These are phyloP conservation scores for Phaenicophaeus curvirostris DNA, from an alignment of 2,797 vertebrate genomes.

Conservation along the genomic window DNA sequence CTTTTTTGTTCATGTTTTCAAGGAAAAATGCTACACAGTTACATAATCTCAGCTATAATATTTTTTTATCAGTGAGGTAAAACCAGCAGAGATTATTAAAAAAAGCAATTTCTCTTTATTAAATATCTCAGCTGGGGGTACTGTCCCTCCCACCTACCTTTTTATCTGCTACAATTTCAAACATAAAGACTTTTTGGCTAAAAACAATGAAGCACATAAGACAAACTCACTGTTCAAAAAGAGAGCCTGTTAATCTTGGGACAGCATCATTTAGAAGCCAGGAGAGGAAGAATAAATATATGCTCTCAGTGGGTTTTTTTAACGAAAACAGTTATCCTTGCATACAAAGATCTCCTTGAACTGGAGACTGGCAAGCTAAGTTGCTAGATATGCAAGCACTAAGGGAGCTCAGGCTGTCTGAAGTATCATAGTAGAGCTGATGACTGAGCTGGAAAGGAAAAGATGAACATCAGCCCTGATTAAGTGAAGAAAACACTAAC, in stretches of 20 bases:
- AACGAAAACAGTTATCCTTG: neutral
- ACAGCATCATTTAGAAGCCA: neutral
- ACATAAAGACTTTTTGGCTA: neutral
- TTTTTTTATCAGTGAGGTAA: neutral
- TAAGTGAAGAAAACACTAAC: neutral
- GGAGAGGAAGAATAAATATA: neutral
- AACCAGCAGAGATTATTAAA: neutral
- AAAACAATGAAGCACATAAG: neutral
- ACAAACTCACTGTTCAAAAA: neutral
- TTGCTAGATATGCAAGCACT: neutral
- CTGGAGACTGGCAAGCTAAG: neutral
- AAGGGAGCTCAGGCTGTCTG: neutral
- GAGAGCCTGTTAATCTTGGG: neutral
- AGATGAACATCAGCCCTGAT: accelerated
- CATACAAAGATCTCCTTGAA: neutral
- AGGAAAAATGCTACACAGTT: neutral
- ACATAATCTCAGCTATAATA: neutral
- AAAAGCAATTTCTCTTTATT: neutral
- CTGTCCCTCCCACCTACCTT: too few species aligned
- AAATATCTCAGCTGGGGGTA: neutral
- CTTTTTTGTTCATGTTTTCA: neutral
- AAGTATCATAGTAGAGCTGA: neutral
- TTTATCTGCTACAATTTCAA: neutral
- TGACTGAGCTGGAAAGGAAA: neutral
- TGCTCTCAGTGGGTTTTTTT: neutral